Base-by-base conservation (phyloP, 2,888 invertebrate genomes). In the Callosobruchus maculatus region DNA sequence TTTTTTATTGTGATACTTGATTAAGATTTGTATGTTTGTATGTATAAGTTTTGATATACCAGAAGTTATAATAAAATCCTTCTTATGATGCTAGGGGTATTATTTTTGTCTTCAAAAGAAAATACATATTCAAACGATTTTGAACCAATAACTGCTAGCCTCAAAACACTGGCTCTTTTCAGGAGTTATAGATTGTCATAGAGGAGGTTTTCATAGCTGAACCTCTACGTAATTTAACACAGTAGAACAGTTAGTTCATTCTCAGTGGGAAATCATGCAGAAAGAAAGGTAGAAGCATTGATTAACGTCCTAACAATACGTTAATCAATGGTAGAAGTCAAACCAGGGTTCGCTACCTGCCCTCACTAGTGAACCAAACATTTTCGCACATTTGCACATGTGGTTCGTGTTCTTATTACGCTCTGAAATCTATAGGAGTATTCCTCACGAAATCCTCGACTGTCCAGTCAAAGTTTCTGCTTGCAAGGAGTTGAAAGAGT, bases 241-340 rank as follows among this genome's bases (percentile, higher is more conserved):
- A 75, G 88, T 89, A 20, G 94, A 95, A 84, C 93, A 94, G 84
- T 88, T 90, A 26, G 90, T 92, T 73, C 92, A 91, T 80, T 92
- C 93, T 0, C 93, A 93, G 80, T 89, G 94, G 78, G 92, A 93
- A 67, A 88, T 93, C 22, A 89, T 94, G 70, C 91, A 90, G 74
- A 90, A 91, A 20, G 90, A 90, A 49, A 89, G 31, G 89, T 90
- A 91, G 0, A 74, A 73, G 71, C 20, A n/a, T n/a, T n/a, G n/a
- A n/a, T n/a, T n/a, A n/a, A n/a, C n/a, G n/a, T n/a, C n/a, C n/a
- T n/a, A n/a, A n/a, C n/a, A n/a, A n/a, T n/a, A n/a, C n/a, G n/a
- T n/a, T n/a, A n/a, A n/a, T n/a, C n/a, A n/a, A n/a, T n/a, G n/a
- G n/a, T n/a, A n/a, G n/a, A n/a, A n/a, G n/a, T n/a, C 70, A 20